phyloP scores from a whole-genome alignment of 2,113 vertebrate genomes.

The Cervus canadensis region DNA sequence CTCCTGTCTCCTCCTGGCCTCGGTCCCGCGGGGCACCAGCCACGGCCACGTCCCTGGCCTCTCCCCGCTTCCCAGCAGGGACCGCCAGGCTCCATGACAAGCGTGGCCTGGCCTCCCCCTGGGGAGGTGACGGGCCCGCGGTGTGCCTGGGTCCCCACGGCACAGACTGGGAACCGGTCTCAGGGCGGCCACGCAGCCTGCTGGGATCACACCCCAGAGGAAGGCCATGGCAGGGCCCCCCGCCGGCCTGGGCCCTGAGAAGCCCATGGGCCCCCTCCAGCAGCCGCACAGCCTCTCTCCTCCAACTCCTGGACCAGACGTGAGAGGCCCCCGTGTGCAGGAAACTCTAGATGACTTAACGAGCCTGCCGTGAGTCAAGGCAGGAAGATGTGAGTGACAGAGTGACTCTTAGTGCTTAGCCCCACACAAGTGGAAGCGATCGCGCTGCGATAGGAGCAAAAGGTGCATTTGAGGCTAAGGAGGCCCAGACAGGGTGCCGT shows the following conservation, averaged over 20 bases:
- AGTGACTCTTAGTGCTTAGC: accelerated
- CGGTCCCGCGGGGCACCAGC: accelerated
- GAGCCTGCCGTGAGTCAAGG: not conserved
- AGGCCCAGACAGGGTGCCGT: accelerated
- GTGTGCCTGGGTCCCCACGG: accelerated
- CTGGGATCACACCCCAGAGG: no score
- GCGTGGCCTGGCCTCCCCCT: not conserved
- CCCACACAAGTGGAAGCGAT: accelerated
- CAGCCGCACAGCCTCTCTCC: accelerated
- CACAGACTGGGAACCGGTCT: no score
- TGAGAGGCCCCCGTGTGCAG: not conserved
- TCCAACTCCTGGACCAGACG: not conserved
- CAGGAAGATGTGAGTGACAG: no score
- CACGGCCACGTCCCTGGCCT: not conserved
- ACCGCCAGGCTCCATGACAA: accelerated
- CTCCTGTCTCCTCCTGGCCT: not conserved
- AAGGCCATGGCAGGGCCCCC: accelerated
- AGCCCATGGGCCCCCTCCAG: not conserved
- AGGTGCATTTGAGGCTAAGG: not conserved
- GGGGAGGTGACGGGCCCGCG: accelerated
- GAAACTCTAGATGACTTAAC: accelerated
- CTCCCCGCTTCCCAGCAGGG: not conserved
- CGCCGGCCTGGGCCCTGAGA: not conserved
- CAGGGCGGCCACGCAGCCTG: accelerated
- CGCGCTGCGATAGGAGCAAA: accelerated